Base-by-base conservation (phyloP, 1,140 invertebrate genomes). In the Ceratina australensis region DNA sequence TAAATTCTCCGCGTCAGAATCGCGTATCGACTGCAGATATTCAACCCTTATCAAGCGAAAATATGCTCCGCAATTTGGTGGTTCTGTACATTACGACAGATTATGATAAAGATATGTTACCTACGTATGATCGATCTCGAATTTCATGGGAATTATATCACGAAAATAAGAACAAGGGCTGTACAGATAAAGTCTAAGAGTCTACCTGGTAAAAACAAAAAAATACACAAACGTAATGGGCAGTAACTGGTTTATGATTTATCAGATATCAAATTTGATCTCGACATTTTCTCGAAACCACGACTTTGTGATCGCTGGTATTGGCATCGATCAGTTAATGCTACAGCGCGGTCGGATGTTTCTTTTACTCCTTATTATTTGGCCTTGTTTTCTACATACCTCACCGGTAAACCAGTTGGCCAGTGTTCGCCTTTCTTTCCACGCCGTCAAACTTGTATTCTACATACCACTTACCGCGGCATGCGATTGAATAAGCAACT, bases 341-440 rank as follows among this genome's bases (percentile, higher is more conserved):
- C 49, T 15, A 56, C 42, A 57, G 16, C 20, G 12, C 33, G 33
- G 10, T 42, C 18, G 18, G 73, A 78, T 67, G 64, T 72, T 74
- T 73, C 52, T 73, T 81, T 74, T 61, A 64, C 26, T 65, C 68
- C 33, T 78, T 81, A 79, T 79, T 79, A 79, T 79, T 72, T 69
- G 69, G 69, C 77, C 77, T 81, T 81, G 68, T 74, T 79, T 54
- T 79, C 64, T 60, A 72, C 77, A 72, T 81, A 66, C 74, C 77
- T 81, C 80, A 74, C 77, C 54, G 77, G 80, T 81, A 79, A 81
- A 81, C 80, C 80, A 78, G 80, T 81, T 63, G 68, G 52, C 24
- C 49, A 22, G 56, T 60, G 80, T 74, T 81, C 64, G 71, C 66
- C 77, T 81, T 81, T 81, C 78, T 66, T 81, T 81, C 61, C 20